Percentiles rank a stretch among this genome's conserved stretches.
Conservation (phyloP, 2,113 vertebrate species). For the Amblyopsis rosae region DNA sequence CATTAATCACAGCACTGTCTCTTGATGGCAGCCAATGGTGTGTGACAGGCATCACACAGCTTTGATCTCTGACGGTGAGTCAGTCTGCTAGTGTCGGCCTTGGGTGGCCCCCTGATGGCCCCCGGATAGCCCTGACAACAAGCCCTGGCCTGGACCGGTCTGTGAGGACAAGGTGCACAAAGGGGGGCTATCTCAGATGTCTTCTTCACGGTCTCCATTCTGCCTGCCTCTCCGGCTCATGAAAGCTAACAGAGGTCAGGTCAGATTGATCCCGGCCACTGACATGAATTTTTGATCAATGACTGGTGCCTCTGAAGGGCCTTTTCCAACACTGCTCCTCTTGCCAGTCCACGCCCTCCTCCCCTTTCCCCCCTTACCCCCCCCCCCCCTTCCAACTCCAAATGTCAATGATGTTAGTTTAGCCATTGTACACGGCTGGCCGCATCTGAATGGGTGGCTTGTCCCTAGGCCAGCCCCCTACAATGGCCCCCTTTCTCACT, state of each 20-base stretch:
- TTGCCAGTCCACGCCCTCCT: slow-evolving; percentile 36
- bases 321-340: slow-evolving; percentile 53
- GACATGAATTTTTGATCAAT: slow-evolving; percentile 77
- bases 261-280: slow-evolving; percentile 53
- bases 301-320: slow-evolving; percentile 55
- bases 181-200: slow-evolving; percentile 56
- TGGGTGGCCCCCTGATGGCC: slow-evolving; percentile 22
- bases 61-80: slow-evolving; percentile 50
- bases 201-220: slow-evolving; percentile 23
- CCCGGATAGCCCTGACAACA: slow-evolving; percentile 15
- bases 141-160: slow-evolving; percentile 12
- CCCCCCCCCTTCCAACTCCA: slow-evolving; percentile 73
- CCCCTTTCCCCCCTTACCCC: slow-evolving; percentile 51
- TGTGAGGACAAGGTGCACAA: slow-evolving; percentile 35
- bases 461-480: slow-evolving; percentile 80
- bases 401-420: slow-evolving; percentile 85
- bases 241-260: slow-evolving; percentile 56
- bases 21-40: slow-evolving; percentile 35
- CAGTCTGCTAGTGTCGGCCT: slow-evolving; percentile 50
- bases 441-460: slow-evolving; percentile 80
- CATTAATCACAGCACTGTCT: slow-evolving; percentile 59
- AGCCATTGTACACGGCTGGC: slow-evolving; percentile 83
- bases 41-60: slow-evolving; percentile 39
- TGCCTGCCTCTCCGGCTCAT: slow-evolving; percentile 33
- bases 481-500: slow-evolving; percentile 79